phyloP scores from a whole-genome alignment of 2,113 vertebrate species.

The Ceratotherium simum region DNA sequence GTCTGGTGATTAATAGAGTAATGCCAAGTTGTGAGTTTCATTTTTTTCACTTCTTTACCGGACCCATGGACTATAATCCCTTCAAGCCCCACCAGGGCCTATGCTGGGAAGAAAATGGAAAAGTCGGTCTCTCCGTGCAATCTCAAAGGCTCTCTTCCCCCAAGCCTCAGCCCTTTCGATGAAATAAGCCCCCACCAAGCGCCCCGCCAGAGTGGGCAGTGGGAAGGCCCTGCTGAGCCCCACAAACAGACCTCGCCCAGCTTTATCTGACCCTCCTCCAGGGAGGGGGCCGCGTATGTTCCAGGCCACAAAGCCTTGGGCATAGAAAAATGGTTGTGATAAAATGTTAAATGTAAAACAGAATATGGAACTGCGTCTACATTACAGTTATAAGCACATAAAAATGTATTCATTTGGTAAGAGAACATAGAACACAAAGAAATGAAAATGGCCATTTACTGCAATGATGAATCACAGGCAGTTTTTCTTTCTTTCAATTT shows the following conservation, averaged over 20 bases:
- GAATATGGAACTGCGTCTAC: background rate
- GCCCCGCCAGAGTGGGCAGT: no score
- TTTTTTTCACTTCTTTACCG: background rate
- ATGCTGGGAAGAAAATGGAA: background rate
- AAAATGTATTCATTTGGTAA: background rate
- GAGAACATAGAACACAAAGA: background rate
- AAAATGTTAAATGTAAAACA: slow-evolving; percentile 15
- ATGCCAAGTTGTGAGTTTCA: background rate
- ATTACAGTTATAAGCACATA: slow-evolving; percentile 9
- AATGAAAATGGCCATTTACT: slow-evolving; percentile 29
- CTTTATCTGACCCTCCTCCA: no score
- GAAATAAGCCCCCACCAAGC: background rate
- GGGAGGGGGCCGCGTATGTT: fast-evolving
- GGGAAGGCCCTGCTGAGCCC: background rate
- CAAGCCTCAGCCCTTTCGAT: background rate
- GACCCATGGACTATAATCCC: background rate
- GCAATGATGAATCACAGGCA: background rate
- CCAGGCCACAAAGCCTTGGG: background rate
- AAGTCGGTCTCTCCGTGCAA: background rate
- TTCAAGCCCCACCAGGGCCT: background rate
- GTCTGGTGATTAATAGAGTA: background rate
- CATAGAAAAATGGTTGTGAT: background rate
- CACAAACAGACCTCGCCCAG: background rate
- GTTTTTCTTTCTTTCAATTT: slow-evolving; percentile 52
- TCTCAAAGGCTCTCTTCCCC: background rate